These are phyloP conservation scores for Gasteruption jaculator DNA, from an alignment of 2,888 invertebrate genomes.

Conservation along the genomic window DNA sequence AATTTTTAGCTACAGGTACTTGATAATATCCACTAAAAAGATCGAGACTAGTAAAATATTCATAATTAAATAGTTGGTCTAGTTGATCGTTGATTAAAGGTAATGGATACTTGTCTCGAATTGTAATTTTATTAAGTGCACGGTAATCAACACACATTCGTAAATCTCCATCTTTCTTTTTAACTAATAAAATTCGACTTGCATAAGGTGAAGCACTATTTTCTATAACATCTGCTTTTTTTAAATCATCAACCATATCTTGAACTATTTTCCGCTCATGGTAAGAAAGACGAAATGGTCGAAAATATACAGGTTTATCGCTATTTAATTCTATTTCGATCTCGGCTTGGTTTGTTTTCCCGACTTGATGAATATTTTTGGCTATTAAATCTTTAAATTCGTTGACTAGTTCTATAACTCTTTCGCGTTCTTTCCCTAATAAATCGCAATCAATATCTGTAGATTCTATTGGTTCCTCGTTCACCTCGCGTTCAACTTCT, in stretches of 20 bases:
- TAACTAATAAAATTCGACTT: slow-evolving; percentile 21
- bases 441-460: slow-evolving; percentile 9
- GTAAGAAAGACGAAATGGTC: slow-evolving; percentile 30
- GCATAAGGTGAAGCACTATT: slow-evolving; percentile 23
- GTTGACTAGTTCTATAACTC: slow-evolving; percentile 4
- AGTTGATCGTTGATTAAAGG: slow-evolving; percentile 23
- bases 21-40: slow-evolving; percentile 36
- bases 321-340: slow-evolving; percentile 27
- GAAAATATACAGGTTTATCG: slow-evolving; percentile 24
- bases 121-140: slow-evolving; percentile 31
- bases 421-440: neutral
- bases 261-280: slow-evolving; percentile 23
- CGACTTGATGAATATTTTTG: slow-evolving; percentile 16
- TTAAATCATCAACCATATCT: slow-evolving; percentile 12
- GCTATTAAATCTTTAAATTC: slow-evolving; percentile 5
- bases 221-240: slow-evolving; percentile 10
- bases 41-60: slow-evolving; percentile 35
- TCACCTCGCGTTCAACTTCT: neutral
- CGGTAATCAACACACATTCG: slow-evolving; percentile 31
- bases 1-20: slow-evolving; percentile 31
- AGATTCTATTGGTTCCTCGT: neutral
- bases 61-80: slow-evolving; percentile 34
- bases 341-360: slow-evolving; percentile 18
- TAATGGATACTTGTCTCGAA: slow-evolving; percentile 36
- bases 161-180: slow-evolving; percentile 24